Conservation (phyloP, 2,797 vertebrate genomes). For the Natrix natrix region DNA sequence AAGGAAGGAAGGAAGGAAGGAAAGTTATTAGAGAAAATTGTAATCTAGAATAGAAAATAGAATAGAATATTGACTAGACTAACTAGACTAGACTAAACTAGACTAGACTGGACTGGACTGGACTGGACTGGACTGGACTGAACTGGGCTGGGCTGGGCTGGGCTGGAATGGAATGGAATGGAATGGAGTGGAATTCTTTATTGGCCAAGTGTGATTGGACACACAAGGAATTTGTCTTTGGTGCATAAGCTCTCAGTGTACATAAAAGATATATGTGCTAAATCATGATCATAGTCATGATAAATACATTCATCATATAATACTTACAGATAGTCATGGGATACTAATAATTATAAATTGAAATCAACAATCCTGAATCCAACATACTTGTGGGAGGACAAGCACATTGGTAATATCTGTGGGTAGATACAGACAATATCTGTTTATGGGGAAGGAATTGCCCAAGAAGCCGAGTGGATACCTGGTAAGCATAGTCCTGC, state of each 20-base stretch:
- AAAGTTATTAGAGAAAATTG: not conserved
- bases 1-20: too few species aligned
- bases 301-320: not conserved
- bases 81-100: too few species aligned
- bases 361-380: not conserved
- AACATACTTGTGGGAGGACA: not conserved
- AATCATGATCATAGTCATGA: not conserved
- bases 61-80: too few species aligned
- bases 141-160: too few species aligned
- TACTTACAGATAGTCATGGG: not conserved
- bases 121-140: too few species aligned
- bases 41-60: not conserved
- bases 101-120: too few species aligned
- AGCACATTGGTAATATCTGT: not conserved
- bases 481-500: not conserved
- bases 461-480: not conserved
- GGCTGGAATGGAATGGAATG: too few species aligned
- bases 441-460: not conserved
- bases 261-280: not conserved
- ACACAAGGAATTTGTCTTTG: too few species aligned
- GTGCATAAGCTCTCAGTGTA: not conserved
- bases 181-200: too few species aligned
- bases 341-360: not conserved
- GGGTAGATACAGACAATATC: not conserved
- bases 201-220: not conserved